Evolutionary conservation across 2,797 vertebrate species (phyloP), one percentile per base, ranked within the genome.

Genomic region (Kryptopterus vitreolus): DNA sequence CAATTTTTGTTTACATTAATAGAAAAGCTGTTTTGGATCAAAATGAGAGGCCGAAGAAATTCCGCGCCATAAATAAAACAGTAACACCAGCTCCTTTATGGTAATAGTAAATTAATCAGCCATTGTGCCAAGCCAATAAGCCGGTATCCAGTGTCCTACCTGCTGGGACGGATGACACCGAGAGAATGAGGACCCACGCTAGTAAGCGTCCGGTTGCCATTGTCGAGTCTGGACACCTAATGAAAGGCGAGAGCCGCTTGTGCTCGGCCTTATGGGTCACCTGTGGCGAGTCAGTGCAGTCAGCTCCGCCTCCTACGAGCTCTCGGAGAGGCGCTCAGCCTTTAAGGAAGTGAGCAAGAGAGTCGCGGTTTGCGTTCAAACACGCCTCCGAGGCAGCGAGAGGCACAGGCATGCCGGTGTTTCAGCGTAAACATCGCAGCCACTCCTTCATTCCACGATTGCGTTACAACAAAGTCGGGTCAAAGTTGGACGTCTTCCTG

Each of bases 121-220:
- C 69, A 53, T 58, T 71, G 33, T 71, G 82, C 77, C 77, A 35
- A 70, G 70, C 84, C 82, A 82, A n/a, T 68, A 65, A 71, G 57
- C 82, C 1, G 43, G 81, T 87, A 88, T 88, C 86, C 75, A 50
- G 78, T 89, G 78, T 89, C 92, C 90, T 88, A 94, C 93, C 92
- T 86, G 92, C 86, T 68, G 75, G 78, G 84, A 82, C 69, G 48
- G 89, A 69, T 2, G 83, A 88, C 71, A 85, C 80, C 13, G 84
- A 82, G 33, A 93, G 87, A 63, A 88, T 43, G 73, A 92, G 84
- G 83, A 92, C 26, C 92, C 90, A 92, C 86, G 91, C 79, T 46
- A 92, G 86, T 58, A 90, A 84, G 76, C 53, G 52, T 20, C 43
- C 55, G 31, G 1, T 68, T 22, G 31, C 84, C 93, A 94, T 93